A percentile compares a stretch with the other conserved stretches of the same genome.
These are phyloP conservation scores for Spea bombifrons DNA, from an alignment of 2,113 vertebrate genomes.

Conservation along the genomic window DNA sequence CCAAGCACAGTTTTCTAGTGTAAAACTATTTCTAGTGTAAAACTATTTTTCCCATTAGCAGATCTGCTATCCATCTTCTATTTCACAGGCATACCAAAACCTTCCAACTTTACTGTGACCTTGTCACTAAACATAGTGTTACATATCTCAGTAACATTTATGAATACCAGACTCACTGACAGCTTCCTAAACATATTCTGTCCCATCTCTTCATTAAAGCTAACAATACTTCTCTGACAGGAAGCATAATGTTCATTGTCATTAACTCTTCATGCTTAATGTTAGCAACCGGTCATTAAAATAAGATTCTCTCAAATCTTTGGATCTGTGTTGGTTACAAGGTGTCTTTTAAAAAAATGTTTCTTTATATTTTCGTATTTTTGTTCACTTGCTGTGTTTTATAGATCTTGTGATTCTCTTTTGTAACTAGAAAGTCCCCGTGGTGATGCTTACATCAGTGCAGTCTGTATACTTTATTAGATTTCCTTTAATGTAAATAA, in stretches of 20 bases:
- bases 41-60: slow-evolving; percentile 44
- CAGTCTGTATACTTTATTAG: no score
- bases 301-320: background rate
- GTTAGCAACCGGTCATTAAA: background rate
- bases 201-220: slow-evolving; percentile 39
- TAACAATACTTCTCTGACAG: background rate
- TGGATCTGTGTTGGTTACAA: no score
- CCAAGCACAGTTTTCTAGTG: slow-evolving; percentile 25
- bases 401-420: no score
- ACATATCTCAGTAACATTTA: slow-evolving; percentile 43
- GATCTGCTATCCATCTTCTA: slow-evolving; percentile 36
- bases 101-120: slow-evolving; percentile 46
- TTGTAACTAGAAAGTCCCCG: no score
- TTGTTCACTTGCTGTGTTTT: no score
- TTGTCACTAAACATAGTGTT: slow-evolving; percentile 49
- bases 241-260: background rate
- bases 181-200: slow-evolving; percentile 45
- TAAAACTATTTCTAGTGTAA: slow-evolving; percentile 35
- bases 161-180: slow-evolving; percentile 45
- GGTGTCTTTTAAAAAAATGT: no score
- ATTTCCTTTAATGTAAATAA: no score
- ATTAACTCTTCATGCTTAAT: background rate
- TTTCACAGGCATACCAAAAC: slow-evolving; percentile 47
- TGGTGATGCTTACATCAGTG: no score
- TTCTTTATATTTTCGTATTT: no score